phyloP scores from a whole-genome alignment of 2,113 vertebrate species.

The Eudyptes chrysolophus region DNA sequence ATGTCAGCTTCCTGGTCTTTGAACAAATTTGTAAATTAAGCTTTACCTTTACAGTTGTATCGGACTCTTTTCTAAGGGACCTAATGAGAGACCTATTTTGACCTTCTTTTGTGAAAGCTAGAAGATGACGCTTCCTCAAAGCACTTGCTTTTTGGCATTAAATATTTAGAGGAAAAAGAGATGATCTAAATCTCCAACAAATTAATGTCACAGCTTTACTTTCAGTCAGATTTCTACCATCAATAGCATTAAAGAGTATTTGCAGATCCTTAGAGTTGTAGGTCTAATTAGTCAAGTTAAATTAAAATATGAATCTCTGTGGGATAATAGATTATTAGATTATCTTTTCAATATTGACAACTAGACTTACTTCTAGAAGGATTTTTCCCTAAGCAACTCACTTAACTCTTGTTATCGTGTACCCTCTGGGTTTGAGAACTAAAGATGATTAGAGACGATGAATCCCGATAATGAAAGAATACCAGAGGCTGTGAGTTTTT shows the following conservation, averaged over 20 bases:
- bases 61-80: not conserved
- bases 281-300: conserved; percentile 73
- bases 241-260: conserved; percentile 64
- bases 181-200: conserved; percentile 12
- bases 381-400: conserved; percentile 56
- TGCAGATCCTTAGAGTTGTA: conserved; percentile 63
- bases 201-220: conserved; percentile 32
- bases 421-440: conserved; percentile 57
- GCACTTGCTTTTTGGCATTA: conserved; percentile 42
- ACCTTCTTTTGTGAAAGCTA: conserved; percentile 7
- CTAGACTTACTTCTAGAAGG: conserved; percentile 55
- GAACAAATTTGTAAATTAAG: not conserved
- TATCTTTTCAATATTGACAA: conserved; percentile 78
- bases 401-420: conserved; percentile 62
- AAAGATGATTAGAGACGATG: conserved; percentile 66
- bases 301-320: conserved; percentile 72
- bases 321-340: conserved; percentile 73
- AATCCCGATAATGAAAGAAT: conserved; percentile 71
- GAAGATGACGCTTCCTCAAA: conserved; percentile 19
- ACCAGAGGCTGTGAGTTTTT: conserved; percentile 64
- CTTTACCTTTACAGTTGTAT: not conserved
- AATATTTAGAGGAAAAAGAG: conserved; percentile 58
- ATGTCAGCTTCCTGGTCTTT: not conserved
- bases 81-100: not conserved
- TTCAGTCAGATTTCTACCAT: conserved; percentile 40